phyloP scores from a whole-genome alignment of 1,140 invertebrate genomes.

The Antheraea pernyi region DNA sequence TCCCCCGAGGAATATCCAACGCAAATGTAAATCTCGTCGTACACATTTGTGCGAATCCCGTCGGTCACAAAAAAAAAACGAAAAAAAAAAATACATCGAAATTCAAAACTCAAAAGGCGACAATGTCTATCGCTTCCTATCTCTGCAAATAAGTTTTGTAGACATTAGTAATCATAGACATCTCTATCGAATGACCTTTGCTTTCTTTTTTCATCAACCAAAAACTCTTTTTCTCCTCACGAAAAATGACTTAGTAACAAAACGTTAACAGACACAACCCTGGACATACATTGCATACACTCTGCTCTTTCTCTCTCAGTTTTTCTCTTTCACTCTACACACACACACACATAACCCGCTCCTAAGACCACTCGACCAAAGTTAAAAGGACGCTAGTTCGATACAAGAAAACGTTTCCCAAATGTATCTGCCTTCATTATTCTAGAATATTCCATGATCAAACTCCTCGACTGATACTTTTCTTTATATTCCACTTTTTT shows the following conservation, averaged over 20 bases:
- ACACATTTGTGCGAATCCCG: constrained; percentile 42
- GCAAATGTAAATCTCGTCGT: constrained; percentile 26
- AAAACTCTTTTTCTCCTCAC: constrained; percentile 42
- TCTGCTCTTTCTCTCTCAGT: not conserved
- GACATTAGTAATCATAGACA: constrained; percentile 18
- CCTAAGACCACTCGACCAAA: constrained; percentile 6
- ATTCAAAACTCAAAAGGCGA: constrained; percentile 36
- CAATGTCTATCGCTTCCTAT: constrained; percentile 24
- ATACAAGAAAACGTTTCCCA: no score
- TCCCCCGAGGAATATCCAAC: constrained; percentile 32
- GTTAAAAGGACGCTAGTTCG: not conserved
- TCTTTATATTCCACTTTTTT: no score
- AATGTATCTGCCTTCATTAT: no score
- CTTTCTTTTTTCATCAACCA: constrained; percentile 33
- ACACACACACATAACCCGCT: constrained; percentile 16
- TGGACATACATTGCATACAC: constrained; percentile 30
- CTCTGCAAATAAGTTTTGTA: constrained; percentile 24
- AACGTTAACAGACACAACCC: constrained; percentile 57
- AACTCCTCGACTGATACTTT: no score
- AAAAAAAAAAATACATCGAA: constrained; percentile 24
- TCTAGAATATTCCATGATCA: no score
- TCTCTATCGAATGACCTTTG: constrained; percentile 22
- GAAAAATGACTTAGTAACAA: constrained; percentile 53
- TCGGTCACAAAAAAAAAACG: constrained; percentile 26
- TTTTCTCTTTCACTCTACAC: not conserved